phyloP scores from a whole-genome alignment of 1,140 invertebrate species.

The Xylocopa sonorina region DNA sequence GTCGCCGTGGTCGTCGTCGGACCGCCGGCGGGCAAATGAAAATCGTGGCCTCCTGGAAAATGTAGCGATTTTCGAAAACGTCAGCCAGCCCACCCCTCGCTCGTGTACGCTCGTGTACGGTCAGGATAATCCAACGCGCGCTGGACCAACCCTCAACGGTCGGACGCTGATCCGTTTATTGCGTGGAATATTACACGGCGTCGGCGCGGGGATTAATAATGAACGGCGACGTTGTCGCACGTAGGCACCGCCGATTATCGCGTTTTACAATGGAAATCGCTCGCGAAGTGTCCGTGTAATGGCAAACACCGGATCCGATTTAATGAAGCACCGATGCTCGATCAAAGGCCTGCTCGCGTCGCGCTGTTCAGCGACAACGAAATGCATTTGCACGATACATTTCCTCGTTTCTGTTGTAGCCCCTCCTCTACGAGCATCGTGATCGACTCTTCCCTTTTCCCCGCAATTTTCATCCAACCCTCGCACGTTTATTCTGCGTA shows the following conservation, averaged over 20 bases:
- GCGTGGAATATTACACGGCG: slow-evolving; percentile 60
- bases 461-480: too few relatives aligned
- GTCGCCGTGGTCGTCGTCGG: neutral
- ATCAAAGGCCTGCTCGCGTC: slow-evolving; percentile 20
- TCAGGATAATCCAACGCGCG: slow-evolving; percentile 53
- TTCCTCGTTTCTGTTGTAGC: neutral
- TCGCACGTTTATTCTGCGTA: too few relatives aligned
- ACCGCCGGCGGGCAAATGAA: slow-evolving; percentile 29
- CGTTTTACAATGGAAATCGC: slow-evolving; percentile 61
- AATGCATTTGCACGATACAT: neutral
- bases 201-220: slow-evolving; percentile 59
- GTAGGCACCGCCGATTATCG: slow-evolving; percentile 52
- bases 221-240: slow-evolving; percentile 28
- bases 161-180: slow-evolving; percentile 57
- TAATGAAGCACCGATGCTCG: slow-evolving; percentile 44
- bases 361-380: slow-evolving; percentile 1
- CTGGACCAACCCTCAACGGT: too few relatives aligned
- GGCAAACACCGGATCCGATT: slow-evolving; percentile 51
- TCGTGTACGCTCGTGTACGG: neutral
- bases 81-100: neutral
- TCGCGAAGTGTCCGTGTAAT: slow-evolving; percentile 45
- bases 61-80: slow-evolving; percentile 53
- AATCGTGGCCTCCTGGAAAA: slow-evolving; percentile 47
- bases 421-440: too few relatives aligned
- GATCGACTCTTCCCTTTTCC: too few relatives aligned